phyloP scores from a whole-genome alignment of 1,140 invertebrate genomes.

The Parapsyche elsis region DNA sequence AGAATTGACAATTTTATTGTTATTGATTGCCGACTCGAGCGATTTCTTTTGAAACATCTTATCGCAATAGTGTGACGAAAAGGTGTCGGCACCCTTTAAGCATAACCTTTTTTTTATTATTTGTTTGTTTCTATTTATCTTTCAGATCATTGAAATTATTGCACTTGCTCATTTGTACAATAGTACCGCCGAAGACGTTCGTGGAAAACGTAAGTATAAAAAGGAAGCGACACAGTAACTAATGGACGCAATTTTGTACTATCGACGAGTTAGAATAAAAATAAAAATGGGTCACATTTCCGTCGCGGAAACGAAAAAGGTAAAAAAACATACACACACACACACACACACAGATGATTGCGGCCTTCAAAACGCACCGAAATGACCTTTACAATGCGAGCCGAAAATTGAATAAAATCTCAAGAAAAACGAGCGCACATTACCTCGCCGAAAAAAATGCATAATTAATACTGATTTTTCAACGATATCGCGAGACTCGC shows the following conservation, averaged over 20 bases:
- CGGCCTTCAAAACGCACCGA: neutral
- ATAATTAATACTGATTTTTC: constrained; percentile 26
- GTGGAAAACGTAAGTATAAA: too few relatives aligned
- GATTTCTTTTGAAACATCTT: neutral
- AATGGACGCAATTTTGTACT: too few relatives aligned
- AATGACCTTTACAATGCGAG: constrained; percentile 1
- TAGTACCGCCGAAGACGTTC: too few relatives aligned
- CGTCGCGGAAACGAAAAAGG: constrained; percentile 17
- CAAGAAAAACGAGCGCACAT: neutral
- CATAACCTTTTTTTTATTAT: too few relatives aligned
- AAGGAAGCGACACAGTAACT: too few relatives aligned
- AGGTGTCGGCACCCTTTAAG: neutral
- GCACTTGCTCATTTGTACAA: too few relatives aligned
- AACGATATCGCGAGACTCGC: neutral
- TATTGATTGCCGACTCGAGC: neutral
- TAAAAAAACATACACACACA: neutral
- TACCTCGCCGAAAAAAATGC: neutral
- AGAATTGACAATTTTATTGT: constrained; percentile 5
- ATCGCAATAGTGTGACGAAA: neutral
- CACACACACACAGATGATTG: too few relatives aligned
- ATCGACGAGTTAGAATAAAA: neutral
- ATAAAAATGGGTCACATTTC: constrained; percentile 7
- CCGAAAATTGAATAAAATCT: constrained; percentile 4
- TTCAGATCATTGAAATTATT: too few relatives aligned
- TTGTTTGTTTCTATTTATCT: too few relatives aligned